Percentiles rank a stretch among this genome's conserved stretches.
Conservation (phyloP, 1,140 invertebrate genomes). For the Bombus cullumanus region DNA sequence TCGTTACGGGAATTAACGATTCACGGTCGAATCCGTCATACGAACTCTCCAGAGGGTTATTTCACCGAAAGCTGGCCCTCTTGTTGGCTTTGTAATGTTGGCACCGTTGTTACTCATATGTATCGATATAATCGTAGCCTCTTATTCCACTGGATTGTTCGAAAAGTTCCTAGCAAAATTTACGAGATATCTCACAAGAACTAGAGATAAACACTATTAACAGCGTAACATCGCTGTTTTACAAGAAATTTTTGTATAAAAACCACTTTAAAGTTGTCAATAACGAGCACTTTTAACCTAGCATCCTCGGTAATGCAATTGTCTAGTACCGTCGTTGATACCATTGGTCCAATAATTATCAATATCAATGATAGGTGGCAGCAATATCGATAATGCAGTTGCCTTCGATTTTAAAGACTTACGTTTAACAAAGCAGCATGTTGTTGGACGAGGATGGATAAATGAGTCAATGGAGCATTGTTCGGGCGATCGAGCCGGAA, state of each 20-base stretch:
- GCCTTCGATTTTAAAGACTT: background rate
- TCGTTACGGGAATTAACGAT: constrained; percentile 65
- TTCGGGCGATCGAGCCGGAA: background rate
- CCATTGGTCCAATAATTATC: background rate
- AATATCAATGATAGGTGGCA: background rate
- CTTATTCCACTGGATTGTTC: background rate
- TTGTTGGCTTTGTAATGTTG: background rate
- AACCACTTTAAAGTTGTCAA: background rate
- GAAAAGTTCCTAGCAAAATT: background rate
- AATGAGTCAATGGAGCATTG: background rate
- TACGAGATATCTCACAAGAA: no score
- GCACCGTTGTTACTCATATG: background rate
- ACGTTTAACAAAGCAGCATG: no score
- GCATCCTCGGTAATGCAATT: background rate
- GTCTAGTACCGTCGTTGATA: background rate
- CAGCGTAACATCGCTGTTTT: background rate
- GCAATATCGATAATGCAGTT: background rate
- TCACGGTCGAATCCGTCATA: constrained; percentile 54
- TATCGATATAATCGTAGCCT: background rate
- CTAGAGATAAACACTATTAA: no score
- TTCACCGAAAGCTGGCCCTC: background rate
- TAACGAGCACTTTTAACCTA: background rate
- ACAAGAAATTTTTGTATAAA: background rate
- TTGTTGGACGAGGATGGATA: background rate
- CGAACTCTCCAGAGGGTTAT: background rate